Percentiles rank a stretch among this genome's conserved stretches.
phyloP scores from a whole-genome alignment of 1,140 invertebrate genomes.

The Dryas iulia region DNA sequence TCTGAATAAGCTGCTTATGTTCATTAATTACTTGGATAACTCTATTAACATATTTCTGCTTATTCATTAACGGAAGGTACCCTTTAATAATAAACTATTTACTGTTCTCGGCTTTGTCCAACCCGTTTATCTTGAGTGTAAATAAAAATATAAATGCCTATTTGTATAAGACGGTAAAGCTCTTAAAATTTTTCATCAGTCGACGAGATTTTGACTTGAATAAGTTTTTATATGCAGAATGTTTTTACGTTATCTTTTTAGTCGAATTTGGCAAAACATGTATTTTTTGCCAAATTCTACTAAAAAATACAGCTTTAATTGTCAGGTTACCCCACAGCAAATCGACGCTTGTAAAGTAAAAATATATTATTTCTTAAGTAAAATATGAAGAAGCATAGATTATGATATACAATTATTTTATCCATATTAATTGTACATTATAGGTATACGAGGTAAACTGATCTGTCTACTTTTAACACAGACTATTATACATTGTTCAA shows the following conservation, averaged over 20 bases:
- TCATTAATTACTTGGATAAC: constrained; percentile 10
- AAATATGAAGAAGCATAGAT: no score
- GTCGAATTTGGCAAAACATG: no score
- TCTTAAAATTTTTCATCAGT: background rate
- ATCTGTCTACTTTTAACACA: no score
- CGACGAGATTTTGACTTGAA: background rate
- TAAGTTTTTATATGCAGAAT: background rate
- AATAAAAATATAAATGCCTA: background rate
- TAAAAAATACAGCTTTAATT: background rate
- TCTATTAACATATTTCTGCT: constrained; percentile 1
- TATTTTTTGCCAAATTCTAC: background rate
- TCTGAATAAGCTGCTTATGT: constrained; percentile 29
- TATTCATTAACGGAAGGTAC: background rate
- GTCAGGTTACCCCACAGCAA: no score
- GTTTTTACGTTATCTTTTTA: background rate
- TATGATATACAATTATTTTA: no score
- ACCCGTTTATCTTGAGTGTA: background rate
- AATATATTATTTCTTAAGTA: no score
- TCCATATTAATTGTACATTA: no score
- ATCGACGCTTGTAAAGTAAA: no score
- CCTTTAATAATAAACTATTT: background rate
- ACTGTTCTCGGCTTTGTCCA: background rate
- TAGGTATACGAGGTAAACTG: no score
- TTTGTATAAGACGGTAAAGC: background rate
- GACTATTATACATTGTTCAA: no score